A percentile compares a stretch with the other conserved stretches of the same genome.
phyloP scores from a whole-genome alignment of 2,888 invertebrate genomes.

The Rhynchonema sp. region DNA sequence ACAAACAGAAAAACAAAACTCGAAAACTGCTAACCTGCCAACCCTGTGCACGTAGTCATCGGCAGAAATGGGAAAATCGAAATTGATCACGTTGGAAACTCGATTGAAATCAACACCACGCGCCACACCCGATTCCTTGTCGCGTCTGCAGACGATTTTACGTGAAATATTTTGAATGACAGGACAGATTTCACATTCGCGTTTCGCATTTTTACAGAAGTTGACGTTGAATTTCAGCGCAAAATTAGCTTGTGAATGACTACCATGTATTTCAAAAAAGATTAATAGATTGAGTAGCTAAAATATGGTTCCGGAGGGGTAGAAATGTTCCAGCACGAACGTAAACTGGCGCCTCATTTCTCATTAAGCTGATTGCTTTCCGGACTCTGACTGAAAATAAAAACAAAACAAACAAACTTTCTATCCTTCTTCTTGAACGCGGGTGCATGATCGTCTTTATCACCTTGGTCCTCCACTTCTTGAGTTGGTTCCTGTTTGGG shows the following conservation, averaged over 20 bases:
- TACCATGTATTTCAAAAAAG: neutral
- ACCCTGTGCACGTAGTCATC: slow-evolving; percentile 86
- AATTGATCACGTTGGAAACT: slow-evolving; percentile 92
- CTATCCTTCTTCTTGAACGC: slow-evolving; percentile 5
- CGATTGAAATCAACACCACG: slow-evolving; percentile 94
- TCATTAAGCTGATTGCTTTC: too few species aligned
- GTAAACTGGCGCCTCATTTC: too few species aligned
- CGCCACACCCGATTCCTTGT: slow-evolving; percentile 72
- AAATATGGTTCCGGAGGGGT: too few species aligned
- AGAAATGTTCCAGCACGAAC: too few species aligned
- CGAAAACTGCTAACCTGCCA: slow-evolving; percentile 39
- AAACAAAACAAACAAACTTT: neutral
- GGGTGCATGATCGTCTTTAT: neutral
- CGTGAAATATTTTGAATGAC: too few species aligned
- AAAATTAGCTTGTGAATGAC: too few species aligned
- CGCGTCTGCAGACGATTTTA: slow-evolving; percentile 8
- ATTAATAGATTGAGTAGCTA: neutral
- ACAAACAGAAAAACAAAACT: too few species aligned
- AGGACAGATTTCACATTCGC: too few species aligned
- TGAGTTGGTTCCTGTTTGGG: slow-evolving; percentile 7
- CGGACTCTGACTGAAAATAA: too few species aligned
- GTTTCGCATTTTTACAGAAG: too few species aligned
- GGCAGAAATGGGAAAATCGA: slow-evolving; percentile 78
- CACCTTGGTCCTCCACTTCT: slow-evolving; percentile 37
- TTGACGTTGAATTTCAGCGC: too few species aligned